These are phyloP conservation scores for Serilophus lunatus DNA, from an alignment of 2,113 vertebrate genomes.

Conservation along the genomic window DNA sequence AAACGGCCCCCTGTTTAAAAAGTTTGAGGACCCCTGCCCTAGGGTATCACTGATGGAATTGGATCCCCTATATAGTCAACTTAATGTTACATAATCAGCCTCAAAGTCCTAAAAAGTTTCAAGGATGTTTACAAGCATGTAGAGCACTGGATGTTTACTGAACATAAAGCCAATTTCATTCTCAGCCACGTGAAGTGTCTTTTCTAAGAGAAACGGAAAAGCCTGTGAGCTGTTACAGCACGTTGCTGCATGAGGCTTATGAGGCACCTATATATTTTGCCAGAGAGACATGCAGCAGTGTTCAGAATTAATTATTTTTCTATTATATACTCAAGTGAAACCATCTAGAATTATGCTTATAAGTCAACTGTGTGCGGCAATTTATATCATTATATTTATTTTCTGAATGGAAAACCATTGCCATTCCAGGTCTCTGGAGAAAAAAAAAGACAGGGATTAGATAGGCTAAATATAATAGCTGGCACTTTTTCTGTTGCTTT, in stretches of 20 bases:
- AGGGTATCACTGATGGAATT: not conserved
- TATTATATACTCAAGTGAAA: not conserved
- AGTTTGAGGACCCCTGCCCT: too few species aligned
- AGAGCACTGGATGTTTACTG: not conserved
- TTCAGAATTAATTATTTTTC: not conserved
- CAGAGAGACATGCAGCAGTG: not conserved
- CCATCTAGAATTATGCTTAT: not conserved
- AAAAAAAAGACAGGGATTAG: not conserved
- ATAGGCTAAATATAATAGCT: not conserved
- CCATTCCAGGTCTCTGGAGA: not conserved
- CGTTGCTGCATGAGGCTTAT: not conserved
- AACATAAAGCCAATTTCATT: not conserved
- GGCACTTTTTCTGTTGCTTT: not conserved
- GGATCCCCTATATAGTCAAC: not conserved
- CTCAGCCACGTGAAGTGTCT: not conserved
- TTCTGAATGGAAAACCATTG: not conserved
- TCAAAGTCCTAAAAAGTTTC: not conserved
- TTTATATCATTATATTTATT: not conserved
- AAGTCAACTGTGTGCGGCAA: not conserved
- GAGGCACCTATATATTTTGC: not conserved
- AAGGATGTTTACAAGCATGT: not conserved
- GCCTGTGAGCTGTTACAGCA: not conserved
- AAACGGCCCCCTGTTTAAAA: too few species aligned
- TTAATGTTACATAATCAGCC: not conserved
- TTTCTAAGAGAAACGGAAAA: not conserved